Percentiles rank a stretch among this genome's conserved stretches.
Conservation (phyloP, 2,888 invertebrate species). For the Andrena marginata region DNA sequence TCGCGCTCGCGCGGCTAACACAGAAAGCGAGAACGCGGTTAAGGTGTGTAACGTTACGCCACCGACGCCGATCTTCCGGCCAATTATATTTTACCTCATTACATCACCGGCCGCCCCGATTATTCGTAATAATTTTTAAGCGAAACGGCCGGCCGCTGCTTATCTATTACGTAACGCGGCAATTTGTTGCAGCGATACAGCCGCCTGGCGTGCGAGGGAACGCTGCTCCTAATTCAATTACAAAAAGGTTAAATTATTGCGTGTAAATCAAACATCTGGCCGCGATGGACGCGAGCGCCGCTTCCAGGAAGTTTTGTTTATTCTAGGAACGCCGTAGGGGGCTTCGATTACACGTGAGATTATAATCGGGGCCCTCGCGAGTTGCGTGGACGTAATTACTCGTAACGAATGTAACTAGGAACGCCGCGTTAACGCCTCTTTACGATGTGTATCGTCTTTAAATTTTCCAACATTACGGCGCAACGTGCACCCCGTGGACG, state of each 20-base stretch:
- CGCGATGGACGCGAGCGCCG: background rate
- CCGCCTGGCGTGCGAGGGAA: slow-evolving; percentile 4
- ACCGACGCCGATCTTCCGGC: slow-evolving; percentile 52
- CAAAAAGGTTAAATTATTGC: slow-evolving; percentile 27
- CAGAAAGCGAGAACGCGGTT: slow-evolving; percentile 49
- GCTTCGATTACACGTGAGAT: slow-evolving; percentile 54
- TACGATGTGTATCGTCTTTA: slow-evolving; percentile 30
- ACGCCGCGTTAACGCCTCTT: slow-evolving; percentile 45
- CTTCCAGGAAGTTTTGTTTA: slow-evolving; percentile 39
- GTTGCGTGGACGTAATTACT: slow-evolving; percentile 64
- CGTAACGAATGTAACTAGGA: slow-evolving; percentile 56
- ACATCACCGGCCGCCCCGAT: slow-evolving; percentile 33
- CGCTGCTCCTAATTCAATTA: slow-evolving; percentile 31
- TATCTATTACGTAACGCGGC: slow-evolving; percentile 26
- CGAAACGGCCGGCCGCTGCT: slow-evolving; percentile 26
- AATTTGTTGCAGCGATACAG: slow-evolving; percentile 14
- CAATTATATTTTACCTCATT: slow-evolving; percentile 59
- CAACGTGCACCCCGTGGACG: background rate
- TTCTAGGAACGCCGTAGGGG: slow-evolving; percentile 25
- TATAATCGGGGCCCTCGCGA: slow-evolving; percentile 32
- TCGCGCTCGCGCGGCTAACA: slow-evolving; percentile 59
- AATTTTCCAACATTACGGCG: slow-evolving; percentile 38
- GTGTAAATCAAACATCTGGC: slow-evolving; percentile 34
- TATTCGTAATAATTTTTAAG: slow-evolving; percentile 46
- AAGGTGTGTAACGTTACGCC: slow-evolving; percentile 51